phyloP scores from a whole-genome alignment of 1,140 invertebrate species.

The Galleria mellonella region DNA sequence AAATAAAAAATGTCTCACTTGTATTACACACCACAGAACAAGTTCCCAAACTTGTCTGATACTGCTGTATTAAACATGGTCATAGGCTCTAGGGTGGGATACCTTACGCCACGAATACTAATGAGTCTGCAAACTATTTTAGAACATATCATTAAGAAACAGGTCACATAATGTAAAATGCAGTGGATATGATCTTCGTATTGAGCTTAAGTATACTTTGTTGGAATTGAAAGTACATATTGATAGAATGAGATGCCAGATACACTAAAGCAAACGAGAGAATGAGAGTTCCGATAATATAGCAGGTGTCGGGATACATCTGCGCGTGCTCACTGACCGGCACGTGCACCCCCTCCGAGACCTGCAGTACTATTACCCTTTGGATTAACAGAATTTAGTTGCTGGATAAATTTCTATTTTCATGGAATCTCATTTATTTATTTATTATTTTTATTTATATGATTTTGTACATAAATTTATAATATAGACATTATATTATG shows the following conservation, averaged over 20 bases:
- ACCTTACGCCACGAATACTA: constrained; percentile 50
- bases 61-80: constrained; percentile 41
- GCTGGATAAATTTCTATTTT: no score
- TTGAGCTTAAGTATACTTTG: constrained; percentile 34
- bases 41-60: constrained; percentile 41
- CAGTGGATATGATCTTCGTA: constrained; percentile 45
- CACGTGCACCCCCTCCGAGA: constrained; percentile 53
- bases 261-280: constrained; percentile 25
- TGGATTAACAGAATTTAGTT: no score
- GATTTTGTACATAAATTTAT: no score
- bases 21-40: constrained; percentile 21
- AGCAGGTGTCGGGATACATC: constrained; percentile 66
- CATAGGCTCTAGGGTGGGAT: constrained; percentile 38
- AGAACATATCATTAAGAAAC: constrained; percentile 63
- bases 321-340: constrained; percentile 58
- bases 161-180: constrained; percentile 60
- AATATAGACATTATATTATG: no score
- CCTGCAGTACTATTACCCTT: constrained; percentile 24
- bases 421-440: no score
- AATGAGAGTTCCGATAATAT: constrained; percentile 38
- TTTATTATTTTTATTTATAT: no score
- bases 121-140: constrained; percentile 58
- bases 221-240: constrained; percentile 55
- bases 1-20: constrained; percentile 6
- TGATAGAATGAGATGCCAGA: constrained; percentile 32